Base-by-base conservation (phyloP, 1,140 invertebrate genomes). In the Orussus abietinus region DNA sequence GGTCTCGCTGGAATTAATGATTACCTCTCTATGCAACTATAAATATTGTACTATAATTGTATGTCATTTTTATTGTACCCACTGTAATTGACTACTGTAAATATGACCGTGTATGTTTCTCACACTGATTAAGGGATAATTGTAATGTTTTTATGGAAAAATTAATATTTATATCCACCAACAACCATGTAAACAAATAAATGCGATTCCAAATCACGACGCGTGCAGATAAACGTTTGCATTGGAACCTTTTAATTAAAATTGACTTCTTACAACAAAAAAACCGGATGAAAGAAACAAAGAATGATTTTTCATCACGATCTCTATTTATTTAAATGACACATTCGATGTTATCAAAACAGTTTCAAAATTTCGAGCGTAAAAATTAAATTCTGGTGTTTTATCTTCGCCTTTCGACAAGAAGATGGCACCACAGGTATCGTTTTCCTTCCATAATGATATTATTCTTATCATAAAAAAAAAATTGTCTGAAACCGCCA, bases 131-230 rank as follows among this genome's bases (percentile, higher is more conserved):
- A 38, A 25, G 40, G 32, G 12, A 49, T 50, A 47, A 48, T 32
- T 57, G 55, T 59, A 57, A 55, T 55, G 50, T 59, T 59, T 59
- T 55, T 57, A 53, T 55, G 43, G 42, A 48, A 38, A 53, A 54
- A 47, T 53, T 47, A 45, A 55, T 50, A 59, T 57, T 57, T 59
- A 57, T 50, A 57, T 43, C 38, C 33, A 21, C 46, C 39, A 26
- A 45, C 21, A 25, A 40, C 25, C 42, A 33, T 45, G 19, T 38
- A 14, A 56, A 56, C 51, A 56, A 56, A 56, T 17, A 40, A 43
- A 25, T 22, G 5, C 11, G 14, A 13, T n/a, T n/a, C n/a, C n/a
- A n/a, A n/a, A n/a, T n/a, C n/a, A n/a, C n/a, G n/a, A 7, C n/a
- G 22, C 6, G 6, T 6, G 22, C 6, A 25, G n/a, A 25, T 25